A percentile compares a stretch with the other conserved stretches of the same genome.
phyloP scores from a whole-genome alignment of 2,113 vertebrate species.

The Miniopterus natalensis region DNA sequence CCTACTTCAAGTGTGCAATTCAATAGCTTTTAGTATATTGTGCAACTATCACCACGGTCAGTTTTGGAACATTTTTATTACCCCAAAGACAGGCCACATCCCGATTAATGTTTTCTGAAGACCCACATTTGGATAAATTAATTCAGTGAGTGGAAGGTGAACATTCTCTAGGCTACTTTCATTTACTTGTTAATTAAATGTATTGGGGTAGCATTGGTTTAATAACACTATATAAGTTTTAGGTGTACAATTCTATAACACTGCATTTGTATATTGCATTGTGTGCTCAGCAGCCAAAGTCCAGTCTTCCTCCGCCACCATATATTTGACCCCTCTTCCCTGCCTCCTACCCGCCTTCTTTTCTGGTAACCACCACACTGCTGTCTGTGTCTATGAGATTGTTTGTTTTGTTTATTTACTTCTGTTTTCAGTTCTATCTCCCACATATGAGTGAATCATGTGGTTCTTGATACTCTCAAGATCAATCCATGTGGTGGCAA shows the following conservation, averaged over 20 bases:
- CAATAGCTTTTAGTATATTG: background rate
- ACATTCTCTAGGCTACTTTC: background rate
- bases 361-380: background rate
- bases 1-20: background rate
- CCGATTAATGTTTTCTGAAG: background rate
- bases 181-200: background rate
- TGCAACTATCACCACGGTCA: background rate
- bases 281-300: background rate
- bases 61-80: slow-evolving; percentile 47
- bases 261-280: background rate
- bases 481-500: background rate
- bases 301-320: background rate
- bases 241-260: background rate
- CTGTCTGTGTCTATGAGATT: background rate
- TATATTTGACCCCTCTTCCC: no score
- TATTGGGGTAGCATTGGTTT: background rate
- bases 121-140: background rate
- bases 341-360: no score
- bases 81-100: background rate
- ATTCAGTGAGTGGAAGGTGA: background rate
- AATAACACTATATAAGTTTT: background rate
- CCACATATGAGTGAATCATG: background rate
- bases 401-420: background rate
- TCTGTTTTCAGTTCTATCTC: background rate
- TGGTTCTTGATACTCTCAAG: background rate